These are phyloP conservation scores for Physella acuta DNA, from an alignment of 1,140 invertebrate genomes.

Conservation along the genomic window DNA sequence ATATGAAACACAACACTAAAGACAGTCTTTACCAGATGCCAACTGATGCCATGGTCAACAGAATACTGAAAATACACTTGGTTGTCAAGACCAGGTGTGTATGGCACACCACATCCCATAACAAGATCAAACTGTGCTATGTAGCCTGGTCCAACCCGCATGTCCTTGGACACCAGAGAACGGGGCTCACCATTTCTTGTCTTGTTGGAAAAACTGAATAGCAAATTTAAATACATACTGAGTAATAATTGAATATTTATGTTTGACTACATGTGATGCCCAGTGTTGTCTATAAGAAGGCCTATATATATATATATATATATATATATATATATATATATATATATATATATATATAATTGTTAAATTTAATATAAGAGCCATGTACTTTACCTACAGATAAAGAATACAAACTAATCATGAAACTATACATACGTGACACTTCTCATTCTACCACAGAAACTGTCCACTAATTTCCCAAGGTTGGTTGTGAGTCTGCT, in stretches of 20 bases:
- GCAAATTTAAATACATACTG: neutral
- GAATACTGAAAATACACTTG: constrained; percentile 60
- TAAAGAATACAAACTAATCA: too few species aligned
- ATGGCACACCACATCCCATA: constrained; percentile 58
- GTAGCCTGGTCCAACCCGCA: constrained; percentile 60
- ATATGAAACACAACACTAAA: too few species aligned
- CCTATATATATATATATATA: neutral
- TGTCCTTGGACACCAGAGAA: constrained; percentile 55
- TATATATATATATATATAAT: too few species aligned
- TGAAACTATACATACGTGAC: constrained; percentile 38
- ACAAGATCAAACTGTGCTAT: constrained; percentile 62
- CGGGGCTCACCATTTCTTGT: constrained; percentile 40
- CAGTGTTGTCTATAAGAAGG: neutral
- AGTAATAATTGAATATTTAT: too few species aligned
- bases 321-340: neutral
- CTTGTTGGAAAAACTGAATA: constrained; percentile 46
- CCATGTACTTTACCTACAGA: too few species aligned
- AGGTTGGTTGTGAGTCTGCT: constrained; percentile 45
- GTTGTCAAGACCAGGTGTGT: constrained; percentile 45
- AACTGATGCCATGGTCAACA: constrained; percentile 60
- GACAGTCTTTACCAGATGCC: constrained; percentile 49
- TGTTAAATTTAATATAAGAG: too few species aligned
- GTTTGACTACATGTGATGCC: neutral
- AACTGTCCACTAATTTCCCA: constrained; percentile 50
- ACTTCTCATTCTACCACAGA: constrained; percentile 48